Base-by-base conservation (phyloP, 2,888 invertebrate genomes). In the Phanerotoma sp. region DNA sequence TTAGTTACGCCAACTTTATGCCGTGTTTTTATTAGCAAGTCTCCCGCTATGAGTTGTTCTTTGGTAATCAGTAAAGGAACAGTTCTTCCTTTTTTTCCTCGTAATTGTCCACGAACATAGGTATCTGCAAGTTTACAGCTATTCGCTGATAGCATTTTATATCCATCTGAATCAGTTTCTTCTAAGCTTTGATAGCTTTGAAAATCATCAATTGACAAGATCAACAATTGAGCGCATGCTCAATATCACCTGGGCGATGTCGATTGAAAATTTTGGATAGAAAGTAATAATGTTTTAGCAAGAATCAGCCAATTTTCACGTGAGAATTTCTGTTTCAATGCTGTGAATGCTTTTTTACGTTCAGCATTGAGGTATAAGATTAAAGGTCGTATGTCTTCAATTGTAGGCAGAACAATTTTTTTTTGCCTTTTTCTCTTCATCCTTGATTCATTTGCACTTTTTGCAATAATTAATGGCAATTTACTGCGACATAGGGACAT, bases 261-360 rank as follows among this genome's bases (percentile, higher is more conserved):
- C 62, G 57, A 42, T 64, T 64, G 38, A 64, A 64, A 7, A 63
- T 15, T n/a, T 48, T 61, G 60, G 3, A 63, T 33, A 13, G 53
- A 47, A 13, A 58, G 38, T 3, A 65, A 38, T 6, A 49, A 55
- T 15, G 18, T 18, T 42, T 63, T 45, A 48, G 58, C 56, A 7
- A 65, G 28, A 20, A 21, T 7, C 7, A 9, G 21, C 63, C 63
- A 65, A 1, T 7, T 7, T 25, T 28, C 11, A 18, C 47, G 46
- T 4, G 45, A 56, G 41, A 56, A 58, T 40, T 28, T 21, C 22
- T 42, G 7, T 33, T 37, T 25, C 11, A 58, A 46, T 41, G 11
- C 35, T n/a, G 37, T 6, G 22, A 40, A 42, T 28, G 15, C 18
- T 37, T 21, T 20, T 5, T n/a, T 20, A 37, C 47, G n/a, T 42